Percentiles rank a stretch among this genome's conserved stretches.
These are phyloP conservation scores for Aproaerema taeniolella DNA, from an alignment of 2,888 invertebrate species.

Conservation along the genomic window DNA sequence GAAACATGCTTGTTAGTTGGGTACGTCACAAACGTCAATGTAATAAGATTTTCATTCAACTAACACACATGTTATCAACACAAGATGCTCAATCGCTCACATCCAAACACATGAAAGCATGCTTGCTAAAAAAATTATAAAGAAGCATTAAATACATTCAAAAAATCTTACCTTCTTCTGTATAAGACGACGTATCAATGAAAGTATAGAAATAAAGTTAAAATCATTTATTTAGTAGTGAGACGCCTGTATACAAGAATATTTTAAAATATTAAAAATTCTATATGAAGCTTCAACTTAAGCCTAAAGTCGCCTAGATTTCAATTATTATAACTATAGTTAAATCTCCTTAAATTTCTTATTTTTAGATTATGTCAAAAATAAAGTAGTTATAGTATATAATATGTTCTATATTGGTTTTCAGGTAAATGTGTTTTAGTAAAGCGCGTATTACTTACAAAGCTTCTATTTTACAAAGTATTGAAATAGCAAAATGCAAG, in stretches of 20 bases:
- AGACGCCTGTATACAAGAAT: slow-evolving; percentile 51
- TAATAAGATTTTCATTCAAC: too few relatives aligned
- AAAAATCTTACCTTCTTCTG: slow-evolving; percentile 16
- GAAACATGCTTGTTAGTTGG: too few relatives aligned
- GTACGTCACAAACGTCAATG: too few relatives aligned
- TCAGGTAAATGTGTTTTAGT: slow-evolving; percentile 29
- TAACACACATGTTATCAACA: too few relatives aligned
- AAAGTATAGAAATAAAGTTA: slow-evolving; percentile 16
- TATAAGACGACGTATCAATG: slow-evolving; percentile 6
- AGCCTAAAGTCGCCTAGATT: slow-evolving; percentile 27
- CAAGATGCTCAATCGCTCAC: too few relatives aligned
- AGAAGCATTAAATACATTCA: slow-evolving; percentile 26
- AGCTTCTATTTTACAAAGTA: slow-evolving; percentile 28
- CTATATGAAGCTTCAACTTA: slow-evolving; percentile 36
- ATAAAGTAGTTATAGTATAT: slow-evolving; percentile 1
- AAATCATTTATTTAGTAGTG: slow-evolving; percentile 49
- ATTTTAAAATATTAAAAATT: slow-evolving; percentile 26
- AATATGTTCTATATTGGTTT: slow-evolving; percentile 23
- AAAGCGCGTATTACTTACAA: slow-evolving; percentile 45
- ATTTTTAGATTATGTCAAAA: slow-evolving; percentile 6
- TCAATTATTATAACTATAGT: slow-evolving; percentile 14
- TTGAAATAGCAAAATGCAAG: slow-evolving; percentile 23
- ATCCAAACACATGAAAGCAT: slow-evolving; percentile 32
- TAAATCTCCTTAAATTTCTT: slow-evolving; percentile 1
- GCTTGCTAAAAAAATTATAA: slow-evolving; percentile 45